Conservation (phyloP, 1,140 invertebrate species). For the Drosophila fuyamai region DNA sequence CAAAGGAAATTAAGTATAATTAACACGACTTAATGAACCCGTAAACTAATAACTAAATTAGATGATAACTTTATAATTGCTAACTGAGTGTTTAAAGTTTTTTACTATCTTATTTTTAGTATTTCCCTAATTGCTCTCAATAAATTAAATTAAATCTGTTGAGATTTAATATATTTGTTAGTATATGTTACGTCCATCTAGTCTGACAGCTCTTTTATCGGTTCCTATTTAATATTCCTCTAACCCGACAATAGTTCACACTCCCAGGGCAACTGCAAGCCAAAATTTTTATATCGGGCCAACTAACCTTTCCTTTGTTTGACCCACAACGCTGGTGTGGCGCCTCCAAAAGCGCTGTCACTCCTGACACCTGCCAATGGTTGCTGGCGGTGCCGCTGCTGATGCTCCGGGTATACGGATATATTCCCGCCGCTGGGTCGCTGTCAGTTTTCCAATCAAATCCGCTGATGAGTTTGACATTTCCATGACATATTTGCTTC, state of each 20-base stretch:
- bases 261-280: background rate
- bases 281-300: background rate
- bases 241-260: background rate
- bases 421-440: constrained; percentile 22
- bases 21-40: no score
- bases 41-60: no score
- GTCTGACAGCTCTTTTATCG: background rate
- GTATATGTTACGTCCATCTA: no score
- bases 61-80: no score
- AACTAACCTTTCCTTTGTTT: constrained; percentile 16
- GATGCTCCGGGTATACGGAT: constrained; percentile 21
- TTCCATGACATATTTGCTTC: constrained; percentile 80
- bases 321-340: constrained; percentile 18
- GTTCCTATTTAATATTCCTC: background rate
- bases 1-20: no score
- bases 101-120: no score
- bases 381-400: constrained; percentile 28
- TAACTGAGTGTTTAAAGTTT: no score
- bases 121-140: no score
- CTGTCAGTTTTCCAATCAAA: constrained; percentile 80
- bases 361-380: constrained; percentile 43
- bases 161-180: no score
- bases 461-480: constrained; percentile 78
- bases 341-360: constrained; percentile 37
- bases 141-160: no score